A percentile compares a stretch with the other conserved stretches of the same genome.
Evolutionary conservation across 2,113 vertebrate species (phyloP).

Genomic region (Gymnobelideus leadbeateri): DNA sequence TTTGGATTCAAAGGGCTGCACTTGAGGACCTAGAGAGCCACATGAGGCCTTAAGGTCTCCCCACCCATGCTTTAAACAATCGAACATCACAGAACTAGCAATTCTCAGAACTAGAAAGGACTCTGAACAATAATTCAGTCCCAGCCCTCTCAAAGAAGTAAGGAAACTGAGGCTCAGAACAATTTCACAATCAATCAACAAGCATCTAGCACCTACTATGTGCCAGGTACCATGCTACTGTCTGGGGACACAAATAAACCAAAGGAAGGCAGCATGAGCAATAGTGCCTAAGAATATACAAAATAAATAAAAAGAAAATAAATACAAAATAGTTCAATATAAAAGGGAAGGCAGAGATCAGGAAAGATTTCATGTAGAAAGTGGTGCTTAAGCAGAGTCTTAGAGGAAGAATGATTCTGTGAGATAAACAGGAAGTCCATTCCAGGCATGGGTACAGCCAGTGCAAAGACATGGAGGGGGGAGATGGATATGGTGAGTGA

Average conservation of each 20-base stretch:
- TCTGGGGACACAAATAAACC: background rate
- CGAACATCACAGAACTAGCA: background rate
- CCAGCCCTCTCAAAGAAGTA: background rate
- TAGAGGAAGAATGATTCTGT: background rate
- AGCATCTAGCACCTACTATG: background rate
- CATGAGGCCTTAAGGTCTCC: no score
- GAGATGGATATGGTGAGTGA: background rate
- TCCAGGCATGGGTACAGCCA: background rate
- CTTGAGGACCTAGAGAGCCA: no score
- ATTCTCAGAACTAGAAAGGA: background rate
- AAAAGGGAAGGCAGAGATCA: background rate
- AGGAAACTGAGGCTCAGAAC: background rate
- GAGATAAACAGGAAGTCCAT: background rate
- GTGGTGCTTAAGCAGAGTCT: background rate
- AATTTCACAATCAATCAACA: background rate
- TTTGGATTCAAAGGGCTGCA: no score
- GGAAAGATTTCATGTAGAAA: background rate
- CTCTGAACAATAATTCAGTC: background rate
- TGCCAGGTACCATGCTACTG: background rate
- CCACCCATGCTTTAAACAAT: background rate
- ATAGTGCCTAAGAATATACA: background rate
- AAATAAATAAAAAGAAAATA: background rate
- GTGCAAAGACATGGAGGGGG: background rate
- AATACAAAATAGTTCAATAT: background rate
- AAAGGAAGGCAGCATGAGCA: background rate